Evolutionary conservation across 2,797 vertebrate genomes (phyloP).

Genomic region (Xerus rutilus): DNA sequence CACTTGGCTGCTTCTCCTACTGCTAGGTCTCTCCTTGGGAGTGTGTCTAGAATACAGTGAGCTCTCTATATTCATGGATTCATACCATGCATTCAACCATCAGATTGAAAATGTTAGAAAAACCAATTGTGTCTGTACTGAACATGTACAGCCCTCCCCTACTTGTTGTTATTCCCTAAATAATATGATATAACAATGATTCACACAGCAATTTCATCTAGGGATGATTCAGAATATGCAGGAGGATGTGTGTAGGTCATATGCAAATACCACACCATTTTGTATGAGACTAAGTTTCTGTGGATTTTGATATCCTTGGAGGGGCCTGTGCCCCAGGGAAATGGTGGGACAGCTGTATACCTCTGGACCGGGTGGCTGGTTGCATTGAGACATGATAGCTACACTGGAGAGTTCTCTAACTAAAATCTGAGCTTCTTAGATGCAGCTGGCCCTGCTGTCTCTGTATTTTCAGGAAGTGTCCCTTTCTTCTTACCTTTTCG

Average conservation of each 20-base stretch:
- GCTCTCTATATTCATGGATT: too few species aligned
- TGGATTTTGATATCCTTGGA: not conserved
- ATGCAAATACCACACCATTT: not conserved
- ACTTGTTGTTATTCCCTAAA: not conserved
- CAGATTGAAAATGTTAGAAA: not conserved
- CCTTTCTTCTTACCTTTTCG: not conserved
- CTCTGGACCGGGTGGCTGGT: rapidly evolving
- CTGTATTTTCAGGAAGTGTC: not conserved
- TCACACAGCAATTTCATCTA: not conserved
- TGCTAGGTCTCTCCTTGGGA: not conserved
- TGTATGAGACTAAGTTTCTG: not conserved
- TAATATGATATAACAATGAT: not conserved
- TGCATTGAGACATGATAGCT: rapidly evolving
- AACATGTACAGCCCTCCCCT: not conserved
- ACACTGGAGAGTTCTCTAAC: rapidly evolving
- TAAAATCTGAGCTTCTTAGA: not conserved
- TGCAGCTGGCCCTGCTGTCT: rapidly evolving
- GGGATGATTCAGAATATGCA: not conserved
- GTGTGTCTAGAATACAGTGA: not conserved
- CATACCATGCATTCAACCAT: not conserved
- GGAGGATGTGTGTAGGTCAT: not conserved
- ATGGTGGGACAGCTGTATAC: not conserved
- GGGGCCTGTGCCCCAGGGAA: not conserved
- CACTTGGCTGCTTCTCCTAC: rapidly evolving
- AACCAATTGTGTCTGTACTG: too few species aligned